Conservation (phyloP, 2,888 invertebrate species). For the Timema podura region DNA sequence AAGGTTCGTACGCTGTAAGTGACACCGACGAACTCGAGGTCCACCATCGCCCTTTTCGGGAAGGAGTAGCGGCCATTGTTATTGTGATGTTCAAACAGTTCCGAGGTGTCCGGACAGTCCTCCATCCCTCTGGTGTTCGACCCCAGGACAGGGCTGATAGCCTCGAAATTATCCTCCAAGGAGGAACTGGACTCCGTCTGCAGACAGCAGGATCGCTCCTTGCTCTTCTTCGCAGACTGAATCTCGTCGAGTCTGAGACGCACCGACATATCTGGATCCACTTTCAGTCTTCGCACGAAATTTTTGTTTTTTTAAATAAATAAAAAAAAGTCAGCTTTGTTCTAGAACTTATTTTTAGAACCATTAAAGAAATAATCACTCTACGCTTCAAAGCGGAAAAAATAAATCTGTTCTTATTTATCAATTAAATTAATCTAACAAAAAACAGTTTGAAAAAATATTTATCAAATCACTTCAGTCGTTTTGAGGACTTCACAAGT, state of each 20-base stretch:
- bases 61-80: conserved; percentile 38
- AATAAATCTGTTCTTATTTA: no score
- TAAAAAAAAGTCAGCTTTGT: no score
- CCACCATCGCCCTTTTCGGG: conserved; percentile 57
- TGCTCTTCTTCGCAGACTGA: neutral
- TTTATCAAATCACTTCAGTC: no score
- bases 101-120: no score
- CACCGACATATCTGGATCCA: neutral
- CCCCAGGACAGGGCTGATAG: neutral
- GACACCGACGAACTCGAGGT: conserved; percentile 65
- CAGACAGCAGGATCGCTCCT: neutral
- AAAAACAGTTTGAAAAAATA: no score
- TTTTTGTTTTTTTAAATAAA: no score
- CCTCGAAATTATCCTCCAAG: neutral
- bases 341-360: no score
- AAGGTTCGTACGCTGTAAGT: conserved; percentile 59
- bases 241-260: neutral
- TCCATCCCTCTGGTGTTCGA: neutral
- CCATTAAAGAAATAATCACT: no score
- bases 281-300: neutral
- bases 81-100: conserved; percentile 5
- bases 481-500: no score
- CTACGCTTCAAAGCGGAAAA: no score
- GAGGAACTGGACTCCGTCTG: neutral
- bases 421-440: no score